These are phyloP conservation scores for Drosophila austrosaltans DNA, from an alignment of 2,888 invertebrate species.

Conservation along the genomic window DNA sequence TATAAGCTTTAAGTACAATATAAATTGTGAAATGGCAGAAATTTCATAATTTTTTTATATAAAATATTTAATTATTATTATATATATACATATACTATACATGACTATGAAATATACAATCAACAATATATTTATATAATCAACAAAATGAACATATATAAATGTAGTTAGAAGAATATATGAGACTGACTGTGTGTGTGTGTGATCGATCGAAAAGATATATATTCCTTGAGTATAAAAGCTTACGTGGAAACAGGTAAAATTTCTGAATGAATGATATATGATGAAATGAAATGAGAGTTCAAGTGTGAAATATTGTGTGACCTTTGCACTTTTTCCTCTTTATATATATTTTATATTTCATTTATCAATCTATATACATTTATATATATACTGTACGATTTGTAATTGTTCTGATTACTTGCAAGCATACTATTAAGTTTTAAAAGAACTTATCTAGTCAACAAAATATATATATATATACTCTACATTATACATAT, in stretches of 20 bases:
- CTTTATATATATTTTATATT: slow-evolving; percentile 9
- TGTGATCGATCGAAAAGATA: slow-evolving; percentile 6
- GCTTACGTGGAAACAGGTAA: slow-evolving; percentile 51
- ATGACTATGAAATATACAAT: slow-evolving; percentile 29
- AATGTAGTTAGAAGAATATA: slow-evolving; percentile 61
- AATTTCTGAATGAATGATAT: slow-evolving; percentile 24
- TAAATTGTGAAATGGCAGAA: slow-evolving; percentile 30
- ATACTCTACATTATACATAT: slow-evolving; percentile 44
- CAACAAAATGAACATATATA: slow-evolving; percentile 31
- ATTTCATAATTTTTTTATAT: slow-evolving; percentile 28
- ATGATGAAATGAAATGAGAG: slow-evolving; percentile 20
- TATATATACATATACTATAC: slow-evolving; percentile 17
- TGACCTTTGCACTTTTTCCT: slow-evolving; percentile 53
- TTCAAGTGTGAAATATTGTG: slow-evolving; percentile 12
- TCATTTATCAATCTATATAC: slow-evolving; percentile 21
- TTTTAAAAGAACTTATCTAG: slow-evolving; percentile 35
- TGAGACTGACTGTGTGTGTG: slow-evolving; percentile 32
- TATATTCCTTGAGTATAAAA: slow-evolving; percentile 21
- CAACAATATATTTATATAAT: slow-evolving; percentile 22
- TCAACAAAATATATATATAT: slow-evolving; percentile 34
- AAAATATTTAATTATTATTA: slow-evolving; percentile 21
- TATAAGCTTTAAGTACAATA: slow-evolving; percentile 63
- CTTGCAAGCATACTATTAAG: slow-evolving; percentile 57
- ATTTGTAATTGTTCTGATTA: slow-evolving; percentile 57
- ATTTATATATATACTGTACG: slow-evolving; percentile 40